phyloP scores from a whole-genome alignment of 2,888 invertebrate species.

The Lasioglossum malachurum region DNA sequence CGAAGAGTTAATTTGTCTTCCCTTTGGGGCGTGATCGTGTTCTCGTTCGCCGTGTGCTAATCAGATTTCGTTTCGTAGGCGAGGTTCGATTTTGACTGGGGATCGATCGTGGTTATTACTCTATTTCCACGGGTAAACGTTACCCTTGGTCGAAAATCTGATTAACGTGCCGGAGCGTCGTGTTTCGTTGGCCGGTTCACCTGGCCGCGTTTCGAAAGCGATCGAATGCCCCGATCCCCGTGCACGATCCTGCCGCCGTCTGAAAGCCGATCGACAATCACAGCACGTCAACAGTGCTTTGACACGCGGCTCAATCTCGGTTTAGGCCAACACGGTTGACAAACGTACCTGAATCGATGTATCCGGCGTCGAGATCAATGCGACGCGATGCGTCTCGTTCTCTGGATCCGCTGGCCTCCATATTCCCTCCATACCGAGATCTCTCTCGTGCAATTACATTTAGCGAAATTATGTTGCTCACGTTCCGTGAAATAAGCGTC shows the following conservation, averaged over 20 bases:
- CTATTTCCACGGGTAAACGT: background rate
- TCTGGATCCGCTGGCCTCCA: background rate
- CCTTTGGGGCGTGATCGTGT: background rate
- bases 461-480: background rate
- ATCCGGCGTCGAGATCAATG: background rate
- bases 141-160: background rate
- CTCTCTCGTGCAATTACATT: background rate
- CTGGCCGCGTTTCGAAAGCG: constrained; percentile 8
- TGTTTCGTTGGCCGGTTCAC: background rate
- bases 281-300: constrained; percentile 36
- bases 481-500: background rate
- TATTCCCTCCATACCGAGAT: background rate
- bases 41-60: background rate
- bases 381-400: background rate
- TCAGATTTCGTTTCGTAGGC: background rate
- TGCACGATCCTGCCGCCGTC: background rate
- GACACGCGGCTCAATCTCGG: constrained; percentile 27
- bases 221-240: background rate
- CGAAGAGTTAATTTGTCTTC: background rate
- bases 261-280: constrained; percentile 37
- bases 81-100: background rate
- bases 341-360: constrained; percentile 20
- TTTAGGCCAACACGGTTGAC: constrained; percentile 25
- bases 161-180: background rate
- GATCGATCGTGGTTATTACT: background rate